Evolutionary conservation across 2,113 vertebrate species (phyloP).

Genomic region (Heliornis fulica): DNA sequence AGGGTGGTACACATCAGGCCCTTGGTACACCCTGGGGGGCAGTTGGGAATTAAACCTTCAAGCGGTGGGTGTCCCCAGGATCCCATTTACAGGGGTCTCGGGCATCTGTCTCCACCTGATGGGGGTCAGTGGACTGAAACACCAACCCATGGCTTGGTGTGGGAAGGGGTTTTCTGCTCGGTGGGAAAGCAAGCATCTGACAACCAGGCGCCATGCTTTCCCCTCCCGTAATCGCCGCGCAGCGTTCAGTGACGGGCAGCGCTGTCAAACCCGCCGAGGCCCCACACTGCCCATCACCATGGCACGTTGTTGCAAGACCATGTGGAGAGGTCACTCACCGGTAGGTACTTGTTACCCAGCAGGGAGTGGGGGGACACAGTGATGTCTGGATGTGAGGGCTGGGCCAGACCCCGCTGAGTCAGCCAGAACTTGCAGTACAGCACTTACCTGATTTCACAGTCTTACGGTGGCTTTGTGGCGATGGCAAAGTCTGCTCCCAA

Average conservation of each 20-base stretch:
- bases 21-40: too few species aligned
- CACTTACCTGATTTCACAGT: background rate
- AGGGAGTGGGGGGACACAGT: background rate
- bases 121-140: background rate
- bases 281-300: rapidly evolving
- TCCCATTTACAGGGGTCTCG: background rate
- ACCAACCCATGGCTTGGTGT: background rate
- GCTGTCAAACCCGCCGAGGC: too few species aligned
- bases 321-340: background rate
- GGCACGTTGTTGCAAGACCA: background rate
- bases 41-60: background rate
- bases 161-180: background rate
- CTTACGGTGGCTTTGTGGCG: background rate
- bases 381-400: background rate
- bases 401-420: background rate
- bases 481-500: background rate
- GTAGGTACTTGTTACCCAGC: rapidly evolving
- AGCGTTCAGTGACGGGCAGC: background rate
- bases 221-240: rapidly evolving
- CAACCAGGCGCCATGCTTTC: rapidly evolving
- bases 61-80: background rate
- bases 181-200: background rate
- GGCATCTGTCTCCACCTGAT: background rate
- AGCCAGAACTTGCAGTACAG: background rate
- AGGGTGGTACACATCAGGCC: background rate